Percentiles rank a stretch among this genome's conserved stretches.
Evolutionary conservation across 1,140 invertebrate genomes (phyloP).

Genomic region (Venturia canescens): DNA sequence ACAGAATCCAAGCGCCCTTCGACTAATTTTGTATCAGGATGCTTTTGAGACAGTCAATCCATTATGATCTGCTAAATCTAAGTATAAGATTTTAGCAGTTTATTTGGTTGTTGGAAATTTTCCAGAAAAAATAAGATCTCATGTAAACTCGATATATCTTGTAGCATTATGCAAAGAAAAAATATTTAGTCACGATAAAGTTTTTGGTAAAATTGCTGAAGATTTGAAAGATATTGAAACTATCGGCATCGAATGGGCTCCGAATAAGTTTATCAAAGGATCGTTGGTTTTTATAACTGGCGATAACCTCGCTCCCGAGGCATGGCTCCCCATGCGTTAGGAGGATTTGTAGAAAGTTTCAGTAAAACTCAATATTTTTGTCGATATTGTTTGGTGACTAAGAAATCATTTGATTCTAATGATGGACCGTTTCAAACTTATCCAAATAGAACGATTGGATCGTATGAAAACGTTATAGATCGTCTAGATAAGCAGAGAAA

Average conservation of each 20-base stretch:
- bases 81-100: slow-evolving; percentile 54
- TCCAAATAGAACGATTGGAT: slow-evolving; percentile 41
- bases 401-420: neutral
- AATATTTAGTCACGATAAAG: slow-evolving; percentile 59
- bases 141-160: slow-evolving; percentile 63
- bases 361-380: slow-evolving; percentile 41
- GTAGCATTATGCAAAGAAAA: slow-evolving; percentile 63
- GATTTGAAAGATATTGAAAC: slow-evolving; percentile 64
- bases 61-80: slow-evolving; percentile 56
- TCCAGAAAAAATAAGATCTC: slow-evolving; percentile 50
- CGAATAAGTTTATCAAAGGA: slow-evolving; percentile 55
- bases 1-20: slow-evolving; percentile 33
- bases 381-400: slow-evolving; percentile 55
- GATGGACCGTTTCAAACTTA: too few species aligned
- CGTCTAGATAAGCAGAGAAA: too few species aligned
- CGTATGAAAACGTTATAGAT: slow-evolving; percentile 40
- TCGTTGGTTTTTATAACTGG: slow-evolving; percentile 60
- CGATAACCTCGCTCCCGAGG: slow-evolving; percentile 63
- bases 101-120: slow-evolving; percentile 61
- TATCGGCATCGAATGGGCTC: slow-evolving; percentile 53
- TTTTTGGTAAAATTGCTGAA: slow-evolving; percentile 61
- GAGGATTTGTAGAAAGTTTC: slow-evolving; percentile 57
- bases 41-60: slow-evolving; percentile 63
- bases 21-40: slow-evolving; percentile 62
- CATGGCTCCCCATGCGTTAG: slow-evolving; percentile 59